Evolutionary conservation across 2,888 invertebrate species (phyloP).

Genomic region (Candidula unifasciata): DNA sequence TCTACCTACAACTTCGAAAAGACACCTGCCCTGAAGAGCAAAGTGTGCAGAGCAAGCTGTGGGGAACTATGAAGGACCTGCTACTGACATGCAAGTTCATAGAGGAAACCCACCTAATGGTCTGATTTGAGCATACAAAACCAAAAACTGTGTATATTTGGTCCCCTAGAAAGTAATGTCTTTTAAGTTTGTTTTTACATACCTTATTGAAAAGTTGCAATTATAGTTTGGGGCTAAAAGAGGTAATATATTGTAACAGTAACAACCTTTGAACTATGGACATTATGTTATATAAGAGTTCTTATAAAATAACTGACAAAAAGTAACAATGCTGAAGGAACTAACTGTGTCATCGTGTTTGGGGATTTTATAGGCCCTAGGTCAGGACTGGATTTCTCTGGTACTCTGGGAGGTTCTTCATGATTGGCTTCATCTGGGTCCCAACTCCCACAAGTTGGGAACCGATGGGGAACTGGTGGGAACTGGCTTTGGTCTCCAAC

Average conservation of each 20-base stretch:
- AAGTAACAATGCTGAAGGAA: not conserved
- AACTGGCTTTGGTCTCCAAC: conserved; percentile 89
- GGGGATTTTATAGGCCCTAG: not conserved
- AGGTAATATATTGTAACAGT: not conserved
- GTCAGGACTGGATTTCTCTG: not conserved
- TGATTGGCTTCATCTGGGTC: conserved; percentile 2
- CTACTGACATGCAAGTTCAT: too few relatives aligned
- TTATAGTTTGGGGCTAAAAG: too few relatives aligned
- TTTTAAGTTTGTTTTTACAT: too few relatives aligned
- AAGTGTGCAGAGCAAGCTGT: too few relatives aligned
- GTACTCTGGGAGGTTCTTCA: not conserved
- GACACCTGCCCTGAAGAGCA: too few relatives aligned
- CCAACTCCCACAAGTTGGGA: conserved; percentile 87
- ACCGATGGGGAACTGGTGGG: conserved; percentile 85
- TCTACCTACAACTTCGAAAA: too few relatives aligned
- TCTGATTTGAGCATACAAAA: too few relatives aligned
- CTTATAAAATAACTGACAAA: not conserved
- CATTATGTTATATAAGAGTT: not conserved
- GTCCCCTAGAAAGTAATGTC: too few relatives aligned
- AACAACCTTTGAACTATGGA: not conserved
- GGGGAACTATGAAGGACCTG: too few relatives aligned
- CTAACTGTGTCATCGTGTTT: not conserved
- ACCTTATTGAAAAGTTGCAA: too few relatives aligned
- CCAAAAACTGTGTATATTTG: too few relatives aligned
- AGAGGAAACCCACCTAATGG: too few relatives aligned